Evolutionary conservation across 2,797 vertebrate species (phyloP).

Genomic region (Allobates femoralis): DNA sequence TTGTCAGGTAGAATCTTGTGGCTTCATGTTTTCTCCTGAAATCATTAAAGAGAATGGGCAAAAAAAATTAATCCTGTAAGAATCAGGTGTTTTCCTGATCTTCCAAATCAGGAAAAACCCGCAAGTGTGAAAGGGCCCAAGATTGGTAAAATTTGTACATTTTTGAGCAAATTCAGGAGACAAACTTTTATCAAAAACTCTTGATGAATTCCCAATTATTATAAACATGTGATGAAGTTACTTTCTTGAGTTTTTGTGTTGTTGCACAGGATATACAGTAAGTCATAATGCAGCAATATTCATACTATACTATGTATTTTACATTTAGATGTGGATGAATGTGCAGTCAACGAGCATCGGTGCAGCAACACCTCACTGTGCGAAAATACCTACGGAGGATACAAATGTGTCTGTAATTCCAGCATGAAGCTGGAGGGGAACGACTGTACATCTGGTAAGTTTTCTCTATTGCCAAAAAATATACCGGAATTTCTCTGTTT

Average conservation of each 20-base stretch:
- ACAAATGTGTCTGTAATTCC: slow-evolving; percentile 82
- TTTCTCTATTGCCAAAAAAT: not conserved
- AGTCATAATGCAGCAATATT: not conserved
- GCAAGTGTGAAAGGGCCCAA: no score
- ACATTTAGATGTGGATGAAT: slow-evolving; percentile 82
- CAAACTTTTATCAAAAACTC: no score
- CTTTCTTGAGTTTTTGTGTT: not conserved
- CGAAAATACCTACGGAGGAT: slow-evolving; percentile 83
- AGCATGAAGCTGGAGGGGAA: slow-evolving; percentile 75
- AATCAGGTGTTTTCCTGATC: no score
- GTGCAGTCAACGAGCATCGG: slow-evolving; percentile 68
- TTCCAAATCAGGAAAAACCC: no score
- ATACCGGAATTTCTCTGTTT: not conserved
- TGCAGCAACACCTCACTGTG: slow-evolving; percentile 76
- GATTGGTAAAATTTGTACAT: no score
- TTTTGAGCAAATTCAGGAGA: no score
- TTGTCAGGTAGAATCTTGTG: no score
- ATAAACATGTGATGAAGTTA: not conserved
- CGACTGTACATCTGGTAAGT: slow-evolving; percentile 76
- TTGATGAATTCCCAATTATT: not conserved
- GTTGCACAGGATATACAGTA: not conserved
- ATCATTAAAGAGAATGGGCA: no score
- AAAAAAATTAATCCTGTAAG: no score
- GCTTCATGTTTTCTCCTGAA: no score
- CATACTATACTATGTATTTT: not conserved